Evolutionary conservation across 2,888 invertebrate species (phyloP), one percentile per base, ranked within the genome.

Genomic region (Hemicrepidius hirtus): DNA sequence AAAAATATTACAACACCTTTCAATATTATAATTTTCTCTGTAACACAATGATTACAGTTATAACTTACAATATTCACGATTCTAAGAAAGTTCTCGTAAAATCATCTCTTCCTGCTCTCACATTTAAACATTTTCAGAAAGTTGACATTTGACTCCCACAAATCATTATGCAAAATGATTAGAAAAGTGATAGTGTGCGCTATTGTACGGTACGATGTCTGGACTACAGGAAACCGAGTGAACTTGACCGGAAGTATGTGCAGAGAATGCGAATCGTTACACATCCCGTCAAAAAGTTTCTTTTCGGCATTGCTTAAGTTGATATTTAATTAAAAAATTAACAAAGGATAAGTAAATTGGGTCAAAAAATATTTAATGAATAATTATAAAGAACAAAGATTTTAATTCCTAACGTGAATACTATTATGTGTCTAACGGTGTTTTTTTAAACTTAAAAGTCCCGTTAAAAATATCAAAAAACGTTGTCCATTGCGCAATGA

Each of bases 101-200:
- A 24, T 16, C 5, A 4, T 7, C 13, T 49, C 53, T 53, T 53
- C 53, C 53, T 53, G 13, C 21, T 53, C 28, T 53, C 28, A 28
- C 21, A 21, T 0, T 6, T 10, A 13, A 24, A 5, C 24, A 12
- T n/a, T 28, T 53, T 28, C 53, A 53, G 53, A 53, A 53, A 53
- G 53, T 53, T 53, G 53, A 53, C 53, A 53, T 53, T 53, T 53
- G 53, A 53, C 53, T 53, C 53, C 53, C 28, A 53, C 53, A 21
- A 53, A 53, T 28, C 53, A 13, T 13, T 32, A 53, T 53, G 32
- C 7, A 53, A 53, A 28, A 21, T 24, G 20, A 49, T 32, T 32
- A 24, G 53, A 13, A 53, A 53, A 53, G 53, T 53, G 53, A 53
- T 53, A 53, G 53, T 53, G 53, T 21, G 20, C 28, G 18, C 7